Conservation (phyloP, 2,888 invertebrate species). For the Cephus runcator region DNA sequence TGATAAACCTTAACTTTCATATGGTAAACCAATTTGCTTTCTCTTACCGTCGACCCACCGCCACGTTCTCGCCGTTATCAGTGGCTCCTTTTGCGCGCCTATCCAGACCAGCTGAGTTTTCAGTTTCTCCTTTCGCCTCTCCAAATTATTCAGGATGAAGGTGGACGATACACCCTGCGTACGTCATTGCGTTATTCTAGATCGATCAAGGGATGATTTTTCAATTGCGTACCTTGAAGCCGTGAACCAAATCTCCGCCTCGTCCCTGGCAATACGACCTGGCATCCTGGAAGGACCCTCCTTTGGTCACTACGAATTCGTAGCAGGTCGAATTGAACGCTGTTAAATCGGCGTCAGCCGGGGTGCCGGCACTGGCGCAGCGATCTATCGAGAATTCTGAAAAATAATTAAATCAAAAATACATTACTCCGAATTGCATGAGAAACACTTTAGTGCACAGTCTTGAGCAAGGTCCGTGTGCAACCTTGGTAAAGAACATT, state of each 20-base stretch:
- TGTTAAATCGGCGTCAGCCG: constrained; percentile 83
- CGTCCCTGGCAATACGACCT: constrained; percentile 78
- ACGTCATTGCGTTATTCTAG: constrained; percentile 15
- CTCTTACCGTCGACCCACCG: constrained; percentile 87
- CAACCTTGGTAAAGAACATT: not conserved
- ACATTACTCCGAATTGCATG: not conserved
- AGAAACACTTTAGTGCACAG: not conserved
- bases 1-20: no score
- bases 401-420: constrained; percentile 35
- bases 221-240: constrained; percentile 68
- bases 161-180: constrained; percentile 72
- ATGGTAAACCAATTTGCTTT: constrained; percentile 33
- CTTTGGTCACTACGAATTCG: constrained; percentile 85
- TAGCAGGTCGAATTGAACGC: constrained; percentile 90
- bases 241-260: constrained; percentile 79
- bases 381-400: constrained; percentile 87
- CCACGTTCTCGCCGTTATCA: constrained; percentile 85
- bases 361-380: constrained; percentile 78
- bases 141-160: constrained; percentile 82
- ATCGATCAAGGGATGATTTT: not conserved
- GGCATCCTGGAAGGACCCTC: constrained; percentile 86
- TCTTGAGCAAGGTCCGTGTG: not conserved
- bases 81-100: constrained; percentile 89
- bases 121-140: constrained; percentile 80
- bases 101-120: constrained; percentile 93